Base-by-base conservation (phyloP, 2,113 vertebrate genomes). In the Poeciliopsis occidentalis region DNA sequence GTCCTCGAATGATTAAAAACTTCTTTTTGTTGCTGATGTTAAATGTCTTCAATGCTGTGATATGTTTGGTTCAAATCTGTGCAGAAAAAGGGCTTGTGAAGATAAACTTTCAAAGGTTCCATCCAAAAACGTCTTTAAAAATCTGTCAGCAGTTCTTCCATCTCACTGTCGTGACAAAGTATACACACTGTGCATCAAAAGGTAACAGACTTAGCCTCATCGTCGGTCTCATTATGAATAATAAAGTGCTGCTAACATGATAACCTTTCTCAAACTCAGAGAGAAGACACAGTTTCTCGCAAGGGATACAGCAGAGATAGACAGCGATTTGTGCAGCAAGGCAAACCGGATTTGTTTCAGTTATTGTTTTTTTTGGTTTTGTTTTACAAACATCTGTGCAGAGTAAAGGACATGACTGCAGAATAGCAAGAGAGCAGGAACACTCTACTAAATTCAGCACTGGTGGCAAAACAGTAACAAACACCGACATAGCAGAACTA, bases 231-330 rank as follows among this genome's bases (percentile, higher is more conserved):
- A 63, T 37, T 64, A 70, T 76, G 77, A 83, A 85, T 69, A 82
- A 90, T 92, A 89, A 92, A 92, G 88, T 93, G 92, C 90, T 73
- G 86, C 86, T 80, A 82, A 87, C 69, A 63, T 34, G 66, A 37
- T n/a, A 64, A 68, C 10, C 34, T 72, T 85, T 34, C 63, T 83
- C 37, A 60, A 74, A 89, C 32, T 70, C 39, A 60, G 54, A 89
- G 60, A 71, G 61, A 51, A 63, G 27, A 71, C 37, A 67, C 24
- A 27, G 12, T 71, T 67, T 64, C 31, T 27, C 51, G 54, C 67
- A 19, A 60, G 69, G 81, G 76, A 82, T 84, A 88, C 89, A 94
- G 91, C 88, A 92, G 72, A 82, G 29, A 41, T 4, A 70, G 81
- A 90, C 63, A 64, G 24, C 60, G 0, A 47, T 13, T 51, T 67